Conservation (phyloP, 2,888 invertebrate genomes). For the Chrysodeixis includens region DNA sequence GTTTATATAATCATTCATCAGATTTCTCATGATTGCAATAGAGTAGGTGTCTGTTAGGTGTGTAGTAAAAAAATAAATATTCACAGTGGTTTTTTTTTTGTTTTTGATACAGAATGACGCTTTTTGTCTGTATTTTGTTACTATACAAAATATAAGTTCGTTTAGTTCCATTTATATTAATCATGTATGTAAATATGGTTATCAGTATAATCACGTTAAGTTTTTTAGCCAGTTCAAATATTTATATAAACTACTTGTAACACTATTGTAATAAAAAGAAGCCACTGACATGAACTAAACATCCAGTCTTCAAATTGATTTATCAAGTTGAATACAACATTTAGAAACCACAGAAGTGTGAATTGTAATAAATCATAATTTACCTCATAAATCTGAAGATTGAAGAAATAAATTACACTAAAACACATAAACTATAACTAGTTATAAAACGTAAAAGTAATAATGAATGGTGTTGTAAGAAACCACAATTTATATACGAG, state of each 20-base stretch:
- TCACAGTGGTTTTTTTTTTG: no score
- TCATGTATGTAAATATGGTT: no score
- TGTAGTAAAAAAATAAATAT: no score
- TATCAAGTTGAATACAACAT: not conserved
- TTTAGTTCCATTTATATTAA: no score
- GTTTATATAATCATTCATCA: constrained; percentile 6
- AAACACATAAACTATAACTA: not conserved
- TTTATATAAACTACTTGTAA: no score
- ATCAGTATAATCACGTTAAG: no score
- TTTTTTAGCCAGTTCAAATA: no score
- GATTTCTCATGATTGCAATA: not conserved
- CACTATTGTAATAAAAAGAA: not conserved
- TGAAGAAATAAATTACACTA: not conserved
- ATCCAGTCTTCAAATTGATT: not conserved
- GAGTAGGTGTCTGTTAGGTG: not conserved
- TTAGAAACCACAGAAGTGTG: not conserved
- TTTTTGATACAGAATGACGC: no score
- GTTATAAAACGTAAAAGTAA: not conserved
- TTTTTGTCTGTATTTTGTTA: no score
- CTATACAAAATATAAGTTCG: no score
- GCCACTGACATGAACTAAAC: not conserved
- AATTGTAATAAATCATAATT: not conserved
- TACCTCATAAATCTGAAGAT: not conserved
- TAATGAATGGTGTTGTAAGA: constrained; percentile 6
- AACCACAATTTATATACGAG: constrained; percentile 16